Conservation (phyloP, 2,888 invertebrate genomes). For the Invenusta paracnida region DNA sequence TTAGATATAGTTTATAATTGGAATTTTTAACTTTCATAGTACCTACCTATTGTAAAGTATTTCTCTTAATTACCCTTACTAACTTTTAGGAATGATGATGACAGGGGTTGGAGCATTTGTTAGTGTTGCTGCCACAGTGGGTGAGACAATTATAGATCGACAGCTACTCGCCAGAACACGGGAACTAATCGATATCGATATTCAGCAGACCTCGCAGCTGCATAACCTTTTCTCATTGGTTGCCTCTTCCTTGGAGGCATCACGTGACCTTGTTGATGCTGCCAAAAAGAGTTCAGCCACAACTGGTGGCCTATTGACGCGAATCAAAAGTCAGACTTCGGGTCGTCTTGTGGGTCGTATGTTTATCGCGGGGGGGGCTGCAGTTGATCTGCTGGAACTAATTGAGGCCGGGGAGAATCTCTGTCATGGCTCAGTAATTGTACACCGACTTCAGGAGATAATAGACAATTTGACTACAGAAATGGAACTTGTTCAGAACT, state of each 20-base stretch:
- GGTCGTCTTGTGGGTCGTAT: background rate
- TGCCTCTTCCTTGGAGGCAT: background rate
- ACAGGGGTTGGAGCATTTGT: background rate
- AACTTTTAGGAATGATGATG: background rate
- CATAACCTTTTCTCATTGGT: background rate
- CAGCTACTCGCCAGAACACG: background rate
- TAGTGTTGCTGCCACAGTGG: background rate
- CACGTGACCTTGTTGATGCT: background rate
- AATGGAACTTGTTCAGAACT: background rate
- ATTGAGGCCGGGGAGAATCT: background rate
- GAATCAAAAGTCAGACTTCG: background rate
- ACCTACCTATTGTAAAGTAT: too few relatives aligned
- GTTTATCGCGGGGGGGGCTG: background rate
- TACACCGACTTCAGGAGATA: background rate
- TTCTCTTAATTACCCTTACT: too few relatives aligned
- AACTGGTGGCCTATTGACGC: background rate
- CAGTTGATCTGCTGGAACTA: background rate
- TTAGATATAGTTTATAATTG: too few relatives aligned
- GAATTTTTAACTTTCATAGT: too few relatives aligned
- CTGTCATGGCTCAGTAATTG: background rate
- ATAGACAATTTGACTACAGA: background rate
- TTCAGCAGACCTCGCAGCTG: background rate
- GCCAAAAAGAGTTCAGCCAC: background rate
- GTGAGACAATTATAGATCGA: background rate
- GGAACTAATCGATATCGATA: background rate